Evolutionary conservation across 2,113 vertebrate genomes (phyloP).

Genomic region (Rhabdomys dilectus): DNA sequence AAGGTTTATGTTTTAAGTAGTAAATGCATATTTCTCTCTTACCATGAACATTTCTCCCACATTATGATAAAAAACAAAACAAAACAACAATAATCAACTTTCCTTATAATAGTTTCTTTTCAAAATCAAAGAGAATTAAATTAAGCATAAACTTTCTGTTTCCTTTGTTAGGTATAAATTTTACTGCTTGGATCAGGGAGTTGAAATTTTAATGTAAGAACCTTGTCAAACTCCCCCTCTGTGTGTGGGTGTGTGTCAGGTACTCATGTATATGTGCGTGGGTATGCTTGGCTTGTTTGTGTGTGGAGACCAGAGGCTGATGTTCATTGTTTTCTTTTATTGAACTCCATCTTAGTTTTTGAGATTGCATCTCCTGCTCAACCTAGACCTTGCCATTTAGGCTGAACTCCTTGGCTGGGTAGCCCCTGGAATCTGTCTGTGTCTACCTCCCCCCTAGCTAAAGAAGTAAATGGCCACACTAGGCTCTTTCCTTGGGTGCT

Average conservation of each 20-base stretch:
- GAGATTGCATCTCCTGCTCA: neutral
- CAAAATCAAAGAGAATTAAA: neutral
- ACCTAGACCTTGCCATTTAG: neutral
- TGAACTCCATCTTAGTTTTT: neutral
- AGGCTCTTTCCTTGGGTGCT: neutral
- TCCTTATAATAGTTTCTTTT: neutral
- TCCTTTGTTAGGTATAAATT: conserved; percentile 28
- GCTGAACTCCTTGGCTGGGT: neutral
- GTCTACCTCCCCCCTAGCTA: neutral
- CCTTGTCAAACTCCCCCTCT: neutral
- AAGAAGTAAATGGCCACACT: neutral
- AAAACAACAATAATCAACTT: too few species aligned
- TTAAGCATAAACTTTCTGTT: neutral
- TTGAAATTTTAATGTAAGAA: conserved; percentile 46
- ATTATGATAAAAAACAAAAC: neutral
- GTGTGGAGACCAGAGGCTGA: neutral
- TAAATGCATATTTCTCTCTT: neutral
- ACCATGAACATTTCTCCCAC: neutral
- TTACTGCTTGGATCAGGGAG: neutral
- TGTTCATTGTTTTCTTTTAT: neutral
- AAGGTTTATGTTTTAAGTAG: neutral
- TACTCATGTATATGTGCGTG: too few species aligned
- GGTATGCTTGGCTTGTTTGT: neutral
- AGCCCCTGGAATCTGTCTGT: neutral
- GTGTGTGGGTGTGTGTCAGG: neutral